These are phyloP conservation scores for Phylloscopus whistleri DNA, from an alignment of 2,113 vertebrate species.

Conservation along the genomic window DNA sequence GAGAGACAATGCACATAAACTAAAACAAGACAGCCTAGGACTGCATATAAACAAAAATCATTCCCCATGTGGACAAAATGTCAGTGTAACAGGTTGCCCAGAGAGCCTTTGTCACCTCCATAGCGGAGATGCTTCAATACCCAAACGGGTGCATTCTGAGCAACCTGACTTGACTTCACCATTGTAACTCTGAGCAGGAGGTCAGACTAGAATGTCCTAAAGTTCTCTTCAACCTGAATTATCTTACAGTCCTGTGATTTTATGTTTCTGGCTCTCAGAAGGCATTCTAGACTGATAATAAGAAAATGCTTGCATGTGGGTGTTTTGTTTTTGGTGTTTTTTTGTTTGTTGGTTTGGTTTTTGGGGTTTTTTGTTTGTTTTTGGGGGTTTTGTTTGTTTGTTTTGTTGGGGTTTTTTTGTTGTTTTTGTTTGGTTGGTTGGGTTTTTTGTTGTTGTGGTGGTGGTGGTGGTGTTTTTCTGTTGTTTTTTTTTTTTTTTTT, in stretches of 20 bases:
- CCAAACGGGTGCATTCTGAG: background rate
- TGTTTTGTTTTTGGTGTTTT: no score
- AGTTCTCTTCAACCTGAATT: background rate
- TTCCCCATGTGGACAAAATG: background rate
- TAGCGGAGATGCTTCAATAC: background rate
- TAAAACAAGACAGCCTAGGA: background rate
- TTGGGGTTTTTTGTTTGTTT: no score
- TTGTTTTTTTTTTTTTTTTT: background rate
- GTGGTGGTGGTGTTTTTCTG: no score
- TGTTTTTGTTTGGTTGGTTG: no score
- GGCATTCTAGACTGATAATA: background rate
- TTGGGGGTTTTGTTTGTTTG: no score
- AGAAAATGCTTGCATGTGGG: background rate
- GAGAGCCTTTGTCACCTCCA: background rate
- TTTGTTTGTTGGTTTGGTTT: no score
- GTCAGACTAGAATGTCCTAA: background rate
- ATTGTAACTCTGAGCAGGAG: background rate
- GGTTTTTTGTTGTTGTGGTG: no score
- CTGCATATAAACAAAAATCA: background rate
- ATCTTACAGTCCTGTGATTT: background rate
- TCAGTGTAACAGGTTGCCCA: background rate
- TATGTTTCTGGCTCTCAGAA: background rate
- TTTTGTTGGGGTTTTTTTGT: no score
- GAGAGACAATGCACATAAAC: background rate
- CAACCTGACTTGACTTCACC: background rate